phyloP scores from a whole-genome alignment of 2,797 vertebrate species.

The Pangasius mekongensis region DNA sequence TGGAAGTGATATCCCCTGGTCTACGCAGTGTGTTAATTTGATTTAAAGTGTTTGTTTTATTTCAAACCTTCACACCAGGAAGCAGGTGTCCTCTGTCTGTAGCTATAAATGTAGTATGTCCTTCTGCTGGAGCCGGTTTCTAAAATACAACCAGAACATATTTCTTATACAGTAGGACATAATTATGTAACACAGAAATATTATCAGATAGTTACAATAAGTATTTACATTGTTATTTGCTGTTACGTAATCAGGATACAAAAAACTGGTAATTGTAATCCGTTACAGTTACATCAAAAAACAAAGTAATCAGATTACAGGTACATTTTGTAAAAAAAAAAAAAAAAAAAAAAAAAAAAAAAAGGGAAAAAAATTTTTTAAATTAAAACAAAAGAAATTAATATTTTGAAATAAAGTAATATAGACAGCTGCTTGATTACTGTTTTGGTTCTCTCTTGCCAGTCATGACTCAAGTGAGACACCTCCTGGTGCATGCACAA shows the following conservation, averaged over 20 bases:
- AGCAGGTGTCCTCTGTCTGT: constrained; percentile 82
- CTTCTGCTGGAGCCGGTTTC: constrained; percentile 69
- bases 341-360: too few relatives aligned
- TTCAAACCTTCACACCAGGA: constrained; percentile 67
- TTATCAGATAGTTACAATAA: background rate
- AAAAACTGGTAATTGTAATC: too few relatives aligned
- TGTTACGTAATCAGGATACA: background rate
- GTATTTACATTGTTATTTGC: background rate
- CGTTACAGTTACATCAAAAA: too few relatives aligned
- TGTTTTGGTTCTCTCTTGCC: too few relatives aligned
- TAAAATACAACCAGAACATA: constrained; percentile 52
- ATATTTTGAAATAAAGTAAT: too few relatives aligned
- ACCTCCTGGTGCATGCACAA: too few relatives aligned
- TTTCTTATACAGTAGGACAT: background rate
- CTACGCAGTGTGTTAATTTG: background rate
- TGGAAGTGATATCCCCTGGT: background rate
- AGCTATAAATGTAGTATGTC: constrained; percentile 78
- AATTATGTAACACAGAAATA: background rate
- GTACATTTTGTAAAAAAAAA: too few relatives aligned
- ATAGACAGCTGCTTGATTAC: too few relatives aligned
- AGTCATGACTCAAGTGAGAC: too few relatives aligned
- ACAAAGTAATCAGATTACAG: too few relatives aligned
- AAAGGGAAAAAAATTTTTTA: too few relatives aligned
- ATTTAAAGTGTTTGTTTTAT: background rate
- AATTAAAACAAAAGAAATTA: too few relatives aligned